Conservation (phyloP, 64 coral and sea anemone genomes). For the Montipora capricornis region DNA sequence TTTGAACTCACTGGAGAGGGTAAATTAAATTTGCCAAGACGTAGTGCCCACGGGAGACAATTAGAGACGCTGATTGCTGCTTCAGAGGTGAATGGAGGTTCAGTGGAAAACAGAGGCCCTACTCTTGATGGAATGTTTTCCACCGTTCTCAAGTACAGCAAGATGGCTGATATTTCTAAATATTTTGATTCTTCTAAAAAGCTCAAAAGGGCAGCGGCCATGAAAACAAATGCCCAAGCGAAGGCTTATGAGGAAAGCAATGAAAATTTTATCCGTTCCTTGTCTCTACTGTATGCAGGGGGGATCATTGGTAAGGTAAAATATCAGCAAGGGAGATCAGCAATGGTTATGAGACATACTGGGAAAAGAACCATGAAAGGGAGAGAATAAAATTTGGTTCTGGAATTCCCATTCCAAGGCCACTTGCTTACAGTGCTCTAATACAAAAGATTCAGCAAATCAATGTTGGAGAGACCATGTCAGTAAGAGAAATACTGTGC, state of each 20-base stretch:
- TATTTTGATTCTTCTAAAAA: conserved; percentile 24
- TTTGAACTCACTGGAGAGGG: conserved; percentile 41
- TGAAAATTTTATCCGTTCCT: conserved; percentile 55
- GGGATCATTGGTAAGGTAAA: conserved; percentile 58
- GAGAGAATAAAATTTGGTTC: conserved; percentile 33
- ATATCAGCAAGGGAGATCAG: conserved; percentile 37
- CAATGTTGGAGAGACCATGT: conserved; percentile 40
- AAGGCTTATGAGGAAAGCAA: conserved; percentile 45
- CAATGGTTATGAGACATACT: conserved; percentile 37
- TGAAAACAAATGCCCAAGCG: neutral
- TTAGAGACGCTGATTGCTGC: conserved; percentile 66
- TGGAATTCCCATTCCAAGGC: conserved; percentile 60
- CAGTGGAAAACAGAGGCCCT: conserved; percentile 37
- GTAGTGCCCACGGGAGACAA: conserved; percentile 59
- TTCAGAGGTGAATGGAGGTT: conserved; percentile 63
- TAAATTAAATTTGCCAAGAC: conserved; percentile 43
- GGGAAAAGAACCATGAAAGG: conserved; percentile 40
- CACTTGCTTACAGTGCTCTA: conserved; percentile 42
- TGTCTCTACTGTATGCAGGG: conserved; percentile 70
- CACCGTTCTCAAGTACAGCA: conserved; percentile 21
- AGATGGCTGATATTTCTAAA: neutral
- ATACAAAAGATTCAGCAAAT: conserved; percentile 42
- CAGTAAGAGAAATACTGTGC: conserved; percentile 42
- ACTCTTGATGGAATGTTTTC: conserved; percentile 47
- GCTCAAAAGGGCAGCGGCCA: conserved; percentile 8